Percentiles rank a stretch among this genome's conserved stretches.
These are phyloP conservation scores for Biston stratarius DNA, from an alignment of 2,888 invertebrate genomes.

Conservation along the genomic window DNA sequence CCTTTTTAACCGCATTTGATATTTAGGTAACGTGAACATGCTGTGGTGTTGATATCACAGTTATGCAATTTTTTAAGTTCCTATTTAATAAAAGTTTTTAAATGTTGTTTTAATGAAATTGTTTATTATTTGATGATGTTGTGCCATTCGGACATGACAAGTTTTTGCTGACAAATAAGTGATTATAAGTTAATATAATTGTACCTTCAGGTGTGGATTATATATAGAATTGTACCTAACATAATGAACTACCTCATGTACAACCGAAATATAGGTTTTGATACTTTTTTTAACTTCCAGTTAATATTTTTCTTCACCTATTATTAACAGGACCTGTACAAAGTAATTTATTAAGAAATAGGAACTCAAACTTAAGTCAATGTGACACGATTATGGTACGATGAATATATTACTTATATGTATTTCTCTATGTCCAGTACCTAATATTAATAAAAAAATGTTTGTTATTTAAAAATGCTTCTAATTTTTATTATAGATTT, in stretches of 20 bases:
- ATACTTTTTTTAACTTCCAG: slow-evolving; percentile 43
- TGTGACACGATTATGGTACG: slow-evolving; percentile 77
- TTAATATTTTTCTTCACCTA: slow-evolving; percentile 54
- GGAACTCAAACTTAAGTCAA: slow-evolving; percentile 51
- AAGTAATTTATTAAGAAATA: slow-evolving; percentile 76
- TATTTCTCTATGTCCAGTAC: slow-evolving; percentile 85
- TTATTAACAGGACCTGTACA: slow-evolving; percentile 67
- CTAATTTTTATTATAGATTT: slow-evolving; percentile 34
- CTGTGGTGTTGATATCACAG: slow-evolving; percentile 25
- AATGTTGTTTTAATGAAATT: slow-evolving; percentile 66
- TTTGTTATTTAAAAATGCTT: slow-evolving; percentile 77
- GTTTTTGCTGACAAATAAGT: not conserved
- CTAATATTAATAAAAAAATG: slow-evolving; percentile 83
- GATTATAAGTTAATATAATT: slow-evolving; percentile 5
- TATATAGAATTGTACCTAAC: slow-evolving; percentile 1
- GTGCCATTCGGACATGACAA: slow-evolving; percentile 57
- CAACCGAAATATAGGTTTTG: slow-evolving; percentile 65
- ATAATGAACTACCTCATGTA: slow-evolving; percentile 60
- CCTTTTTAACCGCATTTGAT: not conserved
- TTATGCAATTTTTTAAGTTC: slow-evolving; percentile 82
- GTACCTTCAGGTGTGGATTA: slow-evolving; percentile 10
- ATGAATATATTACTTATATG: slow-evolving; percentile 76
- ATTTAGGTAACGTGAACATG: not conserved
- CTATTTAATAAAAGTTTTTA: slow-evolving; percentile 73
- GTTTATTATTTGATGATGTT: slow-evolving; percentile 64